Base-by-base conservation (phyloP, 92 coral and sea anemone species). In the Parazoanthus atlanticus region DNA sequence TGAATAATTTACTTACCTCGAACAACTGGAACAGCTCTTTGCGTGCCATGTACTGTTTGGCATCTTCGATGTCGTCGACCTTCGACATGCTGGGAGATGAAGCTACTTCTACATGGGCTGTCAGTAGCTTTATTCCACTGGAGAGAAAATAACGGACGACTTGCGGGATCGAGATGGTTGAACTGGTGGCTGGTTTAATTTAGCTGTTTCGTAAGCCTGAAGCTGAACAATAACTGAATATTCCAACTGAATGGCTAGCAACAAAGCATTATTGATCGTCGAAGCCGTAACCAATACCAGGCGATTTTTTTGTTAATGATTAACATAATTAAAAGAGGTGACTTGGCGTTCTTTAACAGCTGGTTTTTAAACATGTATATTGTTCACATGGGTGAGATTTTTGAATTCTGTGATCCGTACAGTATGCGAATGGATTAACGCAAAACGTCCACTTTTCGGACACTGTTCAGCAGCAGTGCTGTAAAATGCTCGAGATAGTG, bases 31-130 rank as follows among this genome's bases (percentile, higher is more conserved):
- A 93, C 29, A 95, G 80, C 75, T 95, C 91, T 76, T 95, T 95
- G 23, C 94, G 89, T 5, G 98, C 95, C 98, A 95, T 95, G 82
- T 95, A 95, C 21, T 84, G 82, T 84, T 93, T 95, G 19, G 98
- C 98, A 70, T 95, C 98, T 80, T 95, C 98, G 61, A 95, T 85
- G 33, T 91, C 98, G 58, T 95, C 92, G 43, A 90, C 32, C 23
- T 54, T 78, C 29, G 81, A 77, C 89, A 77, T 77, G 47, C 21
- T 36, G 58, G 3, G 21, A 52, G 21, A 21, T 23, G 5, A 28
- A 21, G 4, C 12, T 70, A 25, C 16, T 8, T 7, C 66, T 43
- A 49, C 87, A 47, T 43, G 28, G 11, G 70, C 43, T 70, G 15
- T 49, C 33, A 38, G 41, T 29, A 8, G 38, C 38, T 38, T 31